Percentiles rank a stretch among this genome's conserved stretches.
phyloP scores from a whole-genome alignment of 2,797 vertebrate species.

The Enteromius anoplus region DNA sequence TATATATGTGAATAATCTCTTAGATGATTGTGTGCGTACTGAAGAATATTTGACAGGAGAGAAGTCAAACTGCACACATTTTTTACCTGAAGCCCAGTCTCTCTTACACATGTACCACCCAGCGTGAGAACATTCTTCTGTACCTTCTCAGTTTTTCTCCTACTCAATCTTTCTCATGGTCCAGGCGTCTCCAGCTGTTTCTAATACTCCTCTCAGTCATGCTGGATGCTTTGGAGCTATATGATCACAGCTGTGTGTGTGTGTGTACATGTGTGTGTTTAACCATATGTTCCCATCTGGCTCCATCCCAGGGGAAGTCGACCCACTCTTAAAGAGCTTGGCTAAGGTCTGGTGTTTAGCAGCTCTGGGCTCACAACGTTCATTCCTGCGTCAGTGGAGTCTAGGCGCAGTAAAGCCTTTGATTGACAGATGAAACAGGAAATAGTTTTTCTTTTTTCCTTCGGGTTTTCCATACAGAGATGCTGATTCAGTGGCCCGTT shows the following conservation, averaged over 20 bases:
- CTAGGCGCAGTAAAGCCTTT: conserved; percentile 21
- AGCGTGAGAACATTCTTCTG: conserved; percentile 52
- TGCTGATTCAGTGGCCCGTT: conserved; percentile 35
- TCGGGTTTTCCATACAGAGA: conserved; percentile 32
- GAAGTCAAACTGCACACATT: neutral
- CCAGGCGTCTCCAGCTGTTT: conserved; percentile 57
- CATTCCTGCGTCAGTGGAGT: conserved; percentile 33
- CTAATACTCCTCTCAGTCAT: conserved; percentile 54
- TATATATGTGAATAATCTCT: neutral
- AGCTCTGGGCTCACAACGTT: conserved; percentile 9
- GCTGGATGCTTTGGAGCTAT: conserved; percentile 37
- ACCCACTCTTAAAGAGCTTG: conserved; percentile 30
- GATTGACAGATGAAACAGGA: conserved; percentile 34
- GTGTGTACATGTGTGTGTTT: conserved; percentile 4
- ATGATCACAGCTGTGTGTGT: conserved; percentile 50
- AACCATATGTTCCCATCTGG: conserved; percentile 41
- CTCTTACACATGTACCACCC: conserved; percentile 29
- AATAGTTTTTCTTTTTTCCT: conserved; percentile 36
- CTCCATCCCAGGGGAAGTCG: conserved; percentile 9
- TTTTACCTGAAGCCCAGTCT: conserved; percentile 17
- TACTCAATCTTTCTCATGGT: conserved; percentile 41
- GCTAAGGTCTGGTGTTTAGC: conserved; percentile 12
- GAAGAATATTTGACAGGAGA: neutral
- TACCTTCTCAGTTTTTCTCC: conserved; percentile 33
- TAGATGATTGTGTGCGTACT: neutral